Evolutionary conservation across 2,888 invertebrate species (phyloP).

Genomic region (Pemphredon lugubris): DNA sequence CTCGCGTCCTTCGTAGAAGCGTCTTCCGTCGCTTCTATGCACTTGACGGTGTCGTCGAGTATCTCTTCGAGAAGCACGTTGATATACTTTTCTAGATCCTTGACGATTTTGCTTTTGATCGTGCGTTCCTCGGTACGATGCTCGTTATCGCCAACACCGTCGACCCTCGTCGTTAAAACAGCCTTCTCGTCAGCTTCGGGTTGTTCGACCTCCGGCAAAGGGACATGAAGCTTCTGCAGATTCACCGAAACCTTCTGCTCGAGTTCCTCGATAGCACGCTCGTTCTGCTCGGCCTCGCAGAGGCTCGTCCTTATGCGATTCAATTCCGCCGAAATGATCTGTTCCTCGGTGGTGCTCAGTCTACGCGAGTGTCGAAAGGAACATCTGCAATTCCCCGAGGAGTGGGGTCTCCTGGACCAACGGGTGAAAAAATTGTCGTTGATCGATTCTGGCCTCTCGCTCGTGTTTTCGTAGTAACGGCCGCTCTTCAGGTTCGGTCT

Average conservation of each 20-base stretch:
- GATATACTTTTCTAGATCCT: conserved; percentile 77
- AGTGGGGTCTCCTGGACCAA: conserved; percentile 76
- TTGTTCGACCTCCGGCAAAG: conserved; percentile 24
- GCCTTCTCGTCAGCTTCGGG: not conserved
- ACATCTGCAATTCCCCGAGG: conserved; percentile 77
- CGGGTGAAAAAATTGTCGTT: conserved; percentile 77
- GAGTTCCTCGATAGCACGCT: conserved; percentile 70
- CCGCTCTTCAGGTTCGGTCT: conserved; percentile 66
- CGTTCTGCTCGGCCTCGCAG: conserved; percentile 73
- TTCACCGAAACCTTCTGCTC: conserved; percentile 71
- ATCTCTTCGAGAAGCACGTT: conserved; percentile 77
- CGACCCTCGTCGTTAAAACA: not conserved
- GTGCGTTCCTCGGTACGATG: conserved; percentile 22
- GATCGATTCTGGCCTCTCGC: conserved; percentile 73
- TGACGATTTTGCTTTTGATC: conserved; percentile 73
- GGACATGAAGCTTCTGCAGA: conserved; percentile 55
- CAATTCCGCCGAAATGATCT: conserved; percentile 73
- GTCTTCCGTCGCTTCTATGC: conserved; percentile 67
- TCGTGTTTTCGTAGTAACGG: conserved; percentile 69
- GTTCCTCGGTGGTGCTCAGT: conserved; percentile 68
- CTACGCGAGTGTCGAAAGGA: conserved; percentile 74
- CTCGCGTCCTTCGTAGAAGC: conserved; percentile 21
- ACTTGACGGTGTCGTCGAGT: conserved; percentile 75
- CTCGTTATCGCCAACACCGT: not conserved
- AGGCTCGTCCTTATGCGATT: conserved; percentile 76